These are phyloP conservation scores for Diaprepes abbreviatus DNA, from an alignment of 2,888 invertebrate species.

Conservation along the genomic window DNA sequence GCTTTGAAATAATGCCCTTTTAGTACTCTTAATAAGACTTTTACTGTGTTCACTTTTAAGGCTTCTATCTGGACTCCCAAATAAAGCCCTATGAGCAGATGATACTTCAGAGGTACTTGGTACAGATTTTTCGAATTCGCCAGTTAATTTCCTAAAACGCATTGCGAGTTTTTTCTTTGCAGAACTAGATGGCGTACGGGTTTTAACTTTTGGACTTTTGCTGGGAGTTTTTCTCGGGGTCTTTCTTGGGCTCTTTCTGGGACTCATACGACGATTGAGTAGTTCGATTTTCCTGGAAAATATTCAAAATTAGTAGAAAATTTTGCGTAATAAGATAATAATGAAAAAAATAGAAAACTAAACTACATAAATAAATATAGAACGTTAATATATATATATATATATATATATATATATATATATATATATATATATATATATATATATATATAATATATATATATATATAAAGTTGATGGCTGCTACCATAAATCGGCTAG, in stretches of 20 bases:
- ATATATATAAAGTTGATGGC: too few relatives aligned
- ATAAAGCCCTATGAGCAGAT: conserved; percentile 77
- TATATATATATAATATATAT: too few relatives aligned
- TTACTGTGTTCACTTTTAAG: conserved; percentile 22
- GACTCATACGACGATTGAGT: conserved; percentile 62
- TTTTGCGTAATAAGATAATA: too few relatives aligned
- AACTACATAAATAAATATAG: too few relatives aligned
- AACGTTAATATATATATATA: too few relatives aligned
- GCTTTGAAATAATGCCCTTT: conserved; percentile 82
- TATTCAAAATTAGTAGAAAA: background rate
- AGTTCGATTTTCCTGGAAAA: conserved; percentile 65
- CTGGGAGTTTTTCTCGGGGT: conserved; percentile 69
- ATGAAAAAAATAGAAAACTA: too few relatives aligned
- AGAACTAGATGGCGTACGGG: conserved; percentile 70
- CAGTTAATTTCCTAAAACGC: conserved; percentile 58
- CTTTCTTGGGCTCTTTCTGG: conserved; percentile 60
- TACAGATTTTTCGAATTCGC: conserved; percentile 56
- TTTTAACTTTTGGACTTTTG: conserved; percentile 70
- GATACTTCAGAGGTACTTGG: conserved; percentile 50
- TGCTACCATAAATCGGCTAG: too few relatives aligned
- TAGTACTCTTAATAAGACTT: conserved; percentile 64
- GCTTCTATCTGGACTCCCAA: conserved; percentile 75
- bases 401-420: too few relatives aligned
- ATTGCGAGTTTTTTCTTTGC: conserved; percentile 72
- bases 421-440: too few relatives aligned